Percentiles rank a stretch among this genome's conserved stretches.
Conservation (phyloP, 2,888 invertebrate species). For the Tridacna gigas region DNA sequence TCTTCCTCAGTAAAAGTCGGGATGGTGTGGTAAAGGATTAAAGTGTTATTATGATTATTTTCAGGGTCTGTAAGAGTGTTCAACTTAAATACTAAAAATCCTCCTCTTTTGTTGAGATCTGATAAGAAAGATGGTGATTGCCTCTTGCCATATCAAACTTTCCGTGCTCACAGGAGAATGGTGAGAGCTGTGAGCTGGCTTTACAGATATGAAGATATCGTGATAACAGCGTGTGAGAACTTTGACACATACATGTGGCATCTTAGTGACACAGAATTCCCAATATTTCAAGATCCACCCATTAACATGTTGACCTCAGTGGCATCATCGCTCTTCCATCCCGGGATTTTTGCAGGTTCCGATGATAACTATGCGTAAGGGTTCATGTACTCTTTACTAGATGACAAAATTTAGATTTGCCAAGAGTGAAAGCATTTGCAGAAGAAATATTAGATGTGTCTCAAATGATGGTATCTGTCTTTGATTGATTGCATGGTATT, state of each 20-base stretch:
- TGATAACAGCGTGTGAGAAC: slow-evolving; percentile 46
- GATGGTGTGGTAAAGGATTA: background rate
- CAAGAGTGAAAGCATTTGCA: background rate
- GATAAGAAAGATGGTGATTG: slow-evolving; percentile 1
- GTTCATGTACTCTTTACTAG: background rate
- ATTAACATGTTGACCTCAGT: slow-evolving; percentile 22
- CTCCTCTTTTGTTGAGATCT: slow-evolving; percentile 42
- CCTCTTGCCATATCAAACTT: slow-evolving; percentile 57
- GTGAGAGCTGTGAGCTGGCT: slow-evolving; percentile 55
- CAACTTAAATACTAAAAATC: slow-evolving; percentile 46
- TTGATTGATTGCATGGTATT: too few relatives aligned
- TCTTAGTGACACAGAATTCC: slow-evolving; percentile 41
- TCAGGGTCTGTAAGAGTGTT: slow-evolving; percentile 66
- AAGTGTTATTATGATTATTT: background rate
- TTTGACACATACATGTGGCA: slow-evolving; percentile 51
- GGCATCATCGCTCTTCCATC: slow-evolving; percentile 11
- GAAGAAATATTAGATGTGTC: background rate
- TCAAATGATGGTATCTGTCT: too few relatives aligned
- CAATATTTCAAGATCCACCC: slow-evolving; percentile 32
- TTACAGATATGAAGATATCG: slow-evolving; percentile 8
- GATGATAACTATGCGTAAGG: slow-evolving; percentile 60
- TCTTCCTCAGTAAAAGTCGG: background rate
- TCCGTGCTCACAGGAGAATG: slow-evolving; percentile 48
- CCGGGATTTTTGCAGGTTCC: slow-evolving; percentile 33
- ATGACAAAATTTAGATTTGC: background rate